Percentiles rank a stretch among this genome's conserved stretches.
These are phyloP conservation scores for Cyrtonyx montezumae DNA, from an alignment of 2,113 vertebrate species.

Conservation along the genomic window DNA sequence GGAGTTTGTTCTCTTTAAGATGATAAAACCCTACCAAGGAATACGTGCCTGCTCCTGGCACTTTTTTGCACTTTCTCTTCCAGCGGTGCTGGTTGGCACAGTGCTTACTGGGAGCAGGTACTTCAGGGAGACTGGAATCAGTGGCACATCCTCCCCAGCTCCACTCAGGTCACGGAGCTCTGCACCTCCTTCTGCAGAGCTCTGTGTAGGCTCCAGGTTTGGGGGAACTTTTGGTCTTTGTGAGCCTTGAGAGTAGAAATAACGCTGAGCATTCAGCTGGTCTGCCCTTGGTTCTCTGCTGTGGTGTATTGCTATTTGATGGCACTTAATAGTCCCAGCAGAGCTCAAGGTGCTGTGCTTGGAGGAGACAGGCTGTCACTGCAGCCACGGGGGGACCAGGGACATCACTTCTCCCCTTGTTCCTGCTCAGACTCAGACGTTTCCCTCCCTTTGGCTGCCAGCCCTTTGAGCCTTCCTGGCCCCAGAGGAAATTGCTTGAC, in stretches of 20 bases:
- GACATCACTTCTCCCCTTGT: not conserved
- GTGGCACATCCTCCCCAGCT: rapidly evolving
- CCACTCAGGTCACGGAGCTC: not conserved
- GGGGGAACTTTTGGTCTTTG: not conserved
- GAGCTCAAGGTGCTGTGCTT: not conserved
- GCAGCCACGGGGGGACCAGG: rapidly evolving
- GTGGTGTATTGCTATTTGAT: rapidly evolving
- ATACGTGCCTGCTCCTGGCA: not conserved
- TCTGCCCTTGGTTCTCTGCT: not conserved
- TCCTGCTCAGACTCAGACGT: not conserved
- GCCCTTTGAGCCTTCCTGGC: not conserved
- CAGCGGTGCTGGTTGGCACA: not conserved
- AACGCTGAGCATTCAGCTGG: not conserved
- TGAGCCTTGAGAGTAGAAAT: not conserved
- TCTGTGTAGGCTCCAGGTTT: not conserved
- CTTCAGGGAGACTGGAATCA: not conserved
- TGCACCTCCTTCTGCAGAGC: not conserved
- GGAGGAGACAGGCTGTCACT: not conserved
- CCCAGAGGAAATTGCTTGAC: not conserved
- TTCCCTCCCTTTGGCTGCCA: not conserved
- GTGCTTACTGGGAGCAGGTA: rapidly evolving
- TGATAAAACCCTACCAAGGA: not conserved
- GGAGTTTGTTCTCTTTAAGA: conserved; percentile 51
- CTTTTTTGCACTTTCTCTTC: not conserved
- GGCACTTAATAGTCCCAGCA: not conserved